Conservation (phyloP, 2,888 invertebrate species). For the Caenorhabditis sp. region DNA sequence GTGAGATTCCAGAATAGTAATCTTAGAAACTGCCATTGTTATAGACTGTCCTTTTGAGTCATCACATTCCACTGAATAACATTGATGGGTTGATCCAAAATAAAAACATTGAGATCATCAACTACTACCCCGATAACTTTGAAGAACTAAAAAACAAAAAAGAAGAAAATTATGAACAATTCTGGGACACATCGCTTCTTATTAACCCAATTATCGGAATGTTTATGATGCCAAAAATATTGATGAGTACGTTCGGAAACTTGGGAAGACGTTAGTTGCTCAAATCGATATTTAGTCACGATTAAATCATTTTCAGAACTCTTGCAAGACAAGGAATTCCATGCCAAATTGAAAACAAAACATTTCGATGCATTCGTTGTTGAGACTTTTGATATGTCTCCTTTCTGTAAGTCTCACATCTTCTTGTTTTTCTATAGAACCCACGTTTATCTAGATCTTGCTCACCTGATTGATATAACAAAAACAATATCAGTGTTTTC, state of each 20-base stretch:
- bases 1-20: slow-evolving; percentile 8
- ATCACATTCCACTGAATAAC: background rate
- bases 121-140: background rate
- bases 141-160: background rate
- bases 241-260: background rate
- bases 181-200: background rate
- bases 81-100: background rate
- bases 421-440: too few species aligned
- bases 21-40: background rate
- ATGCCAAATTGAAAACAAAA: background rate
- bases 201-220: background rate
- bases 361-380: background rate
- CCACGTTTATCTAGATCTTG: too few species aligned
- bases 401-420: background rate
- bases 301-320: background rate
- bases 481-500: slow-evolving; percentile 13
- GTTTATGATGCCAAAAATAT: background rate
- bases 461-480: slow-evolving; percentile 4
- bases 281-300: background rate
- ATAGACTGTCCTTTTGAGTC: background rate
- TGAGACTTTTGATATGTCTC: background rate
- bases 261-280: background rate
- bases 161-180: background rate
- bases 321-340: background rate
- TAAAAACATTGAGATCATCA: background rate